Base-by-base conservation (phyloP, 2,797 vertebrate genomes). In the Callimico goeldii region DNA sequence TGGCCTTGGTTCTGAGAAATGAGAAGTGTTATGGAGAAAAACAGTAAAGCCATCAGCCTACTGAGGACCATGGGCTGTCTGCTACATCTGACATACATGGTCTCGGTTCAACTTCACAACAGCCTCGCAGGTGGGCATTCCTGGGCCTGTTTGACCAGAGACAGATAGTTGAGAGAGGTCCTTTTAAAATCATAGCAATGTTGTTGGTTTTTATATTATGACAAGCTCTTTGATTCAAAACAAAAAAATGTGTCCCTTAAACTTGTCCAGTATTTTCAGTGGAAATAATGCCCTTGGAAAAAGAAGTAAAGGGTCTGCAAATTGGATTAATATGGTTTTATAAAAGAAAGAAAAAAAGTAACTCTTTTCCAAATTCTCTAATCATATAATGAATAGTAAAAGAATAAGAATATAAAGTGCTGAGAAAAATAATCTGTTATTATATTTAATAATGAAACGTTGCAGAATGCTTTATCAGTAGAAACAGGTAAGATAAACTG, bases 361-460 rank as follows among this genome's bases (percentile, higher is more conserved):
- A 87, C 22, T 17, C 88, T 17, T 52, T 84, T 50, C 43, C 33
- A 91, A 88, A 52, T 90, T 84, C 33, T 76, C 57, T 70, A 88
- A 24, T 48, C 43, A 81, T 30, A 79, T 15, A 77, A 79, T 52
- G 22, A 82, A 55, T 48, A 90, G 9, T 46, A 39, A 46, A 91
- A 85, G 30, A 81, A 77, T 5, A 61, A 76, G 81, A 87, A 26
- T 58, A 91, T 26, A 67, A 73, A 79, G 39, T 81, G 46, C 57
- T 58, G 77, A 58, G 36, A 97, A 75, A 61, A 95, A 57, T 61
- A 50, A 93, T 67, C n/a, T 46, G 41, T 61, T 88, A 77, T 39
- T 39, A 80, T 2, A 72, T 58, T 93, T 81, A 88, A 64, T 26
- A 87, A 39, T 91, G 10, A 58, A 91, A 75, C 20, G 58, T 11